Evolutionary conservation across 2,797 vertebrate genomes (phyloP).

Genomic region (Eleutherodactylus coqui): DNA sequence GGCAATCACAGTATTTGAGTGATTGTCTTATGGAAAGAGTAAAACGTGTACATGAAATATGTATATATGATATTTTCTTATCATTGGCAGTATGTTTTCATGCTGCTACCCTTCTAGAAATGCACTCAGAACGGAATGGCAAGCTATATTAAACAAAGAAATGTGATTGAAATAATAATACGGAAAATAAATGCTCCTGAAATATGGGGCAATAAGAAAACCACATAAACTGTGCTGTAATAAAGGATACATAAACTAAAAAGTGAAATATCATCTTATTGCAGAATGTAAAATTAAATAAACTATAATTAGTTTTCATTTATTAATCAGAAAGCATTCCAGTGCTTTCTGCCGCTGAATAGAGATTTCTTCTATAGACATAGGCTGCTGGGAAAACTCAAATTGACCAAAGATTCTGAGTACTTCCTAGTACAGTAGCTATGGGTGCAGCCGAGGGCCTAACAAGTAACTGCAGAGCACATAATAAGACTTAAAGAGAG

Average conservation of each 20-base stretch:
- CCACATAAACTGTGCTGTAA: not conserved
- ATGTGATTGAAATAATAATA: conserved; percentile 40
- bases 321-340: conserved; percentile 10
- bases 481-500: not conserved
- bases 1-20: conserved; percentile 58
- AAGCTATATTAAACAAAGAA: conserved; percentile 46
- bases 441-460: not conserved
- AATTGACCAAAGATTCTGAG: not conserved
- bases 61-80: conserved; percentile 52
- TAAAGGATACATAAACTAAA: conserved; percentile 12
- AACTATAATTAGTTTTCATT: conserved; percentile 12
- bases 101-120: conserved; percentile 41
- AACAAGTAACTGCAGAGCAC: not conserved
- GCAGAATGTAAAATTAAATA: not conserved
- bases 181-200: conserved; percentile 23
- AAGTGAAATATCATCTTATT: conserved; percentile 14
- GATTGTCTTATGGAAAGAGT: conserved; percentile 55
- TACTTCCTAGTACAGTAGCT: not conserved
- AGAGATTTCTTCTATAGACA: not conserved
- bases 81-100: conserved; percentile 52
- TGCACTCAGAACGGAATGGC: conserved; percentile 27
- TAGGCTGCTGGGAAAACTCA: not conserved
- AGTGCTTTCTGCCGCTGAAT: not conserved
- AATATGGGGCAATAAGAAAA: conserved; percentile 14
- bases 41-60: conserved; percentile 56